Base-by-base conservation (phyloP, 2,888 invertebrate genomes). In the Norana najaformis region DNA sequence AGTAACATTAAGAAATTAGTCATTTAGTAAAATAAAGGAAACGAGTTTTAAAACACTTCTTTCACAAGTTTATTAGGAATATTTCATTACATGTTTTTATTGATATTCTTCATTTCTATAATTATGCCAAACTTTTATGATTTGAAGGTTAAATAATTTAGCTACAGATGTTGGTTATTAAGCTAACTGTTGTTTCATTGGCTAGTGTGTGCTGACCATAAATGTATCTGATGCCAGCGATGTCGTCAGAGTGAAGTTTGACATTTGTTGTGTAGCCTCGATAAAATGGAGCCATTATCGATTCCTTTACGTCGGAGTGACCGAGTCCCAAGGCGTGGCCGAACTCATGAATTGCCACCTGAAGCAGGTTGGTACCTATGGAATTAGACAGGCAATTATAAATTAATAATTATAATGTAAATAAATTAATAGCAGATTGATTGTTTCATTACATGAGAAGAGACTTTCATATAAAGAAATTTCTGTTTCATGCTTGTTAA, bases 231-330 rank as follows among this genome's bases (percentile, higher is more conserved):
- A 94, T 93, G 37, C 94, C 95, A n/a, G 91, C 91, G 53, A 97
- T 96, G 93, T 99, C 98, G 94, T 99, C 99, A 90, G 96, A 96
- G 94, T 98, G 97, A 23, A 99, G 96, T 93, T 96, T 96, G 95
- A 99, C 98, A 90, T 96, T 96, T 0, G 97, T 97, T 93, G 97
- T 97, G 95, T 97, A 99, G 18, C 98, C 98, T 93, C 98, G 96
- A 95, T 99, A 99, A 95, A 98, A 99, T 8, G 99, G 99, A 8
- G 98, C 98, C 99, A 99, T 99, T 36, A 99, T 96, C 0, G 99
- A 98, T 2, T 97, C 96, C 92, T 97, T 96, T 0, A 97, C 97
- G 94, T 98, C 98, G 14, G 98, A 98, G 95, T 99, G 99, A 83
- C 98, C 98, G 88, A 99, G 95, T 35, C 99, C 99, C 88, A 99